Evolutionary conservation across 2,113 vertebrate genomes (phyloP).

Genomic region (Heterotilapia buettikoferi): DNA sequence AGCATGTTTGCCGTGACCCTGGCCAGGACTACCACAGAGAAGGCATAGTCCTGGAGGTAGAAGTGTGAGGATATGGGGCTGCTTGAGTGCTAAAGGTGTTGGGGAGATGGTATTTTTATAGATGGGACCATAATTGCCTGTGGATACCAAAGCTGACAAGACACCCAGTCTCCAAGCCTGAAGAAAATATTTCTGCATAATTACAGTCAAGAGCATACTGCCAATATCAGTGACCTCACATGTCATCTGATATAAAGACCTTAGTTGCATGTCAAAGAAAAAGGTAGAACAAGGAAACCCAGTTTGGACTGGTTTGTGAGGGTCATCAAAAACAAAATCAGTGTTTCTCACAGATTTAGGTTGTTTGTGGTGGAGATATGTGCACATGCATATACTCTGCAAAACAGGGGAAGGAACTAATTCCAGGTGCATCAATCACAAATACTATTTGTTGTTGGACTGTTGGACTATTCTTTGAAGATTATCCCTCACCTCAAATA

Average conservation of each 20-base stretch:
- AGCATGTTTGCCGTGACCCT: background rate
- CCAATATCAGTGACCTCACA: background rate
- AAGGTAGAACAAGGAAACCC: background rate
- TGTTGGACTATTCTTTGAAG: background rate
- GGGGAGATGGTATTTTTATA: background rate
- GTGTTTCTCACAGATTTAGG: background rate
- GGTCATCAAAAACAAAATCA: background rate
- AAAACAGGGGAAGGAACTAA: accelerated
- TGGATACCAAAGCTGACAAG: background rate
- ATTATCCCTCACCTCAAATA: background rate
- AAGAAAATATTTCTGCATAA: background rate
- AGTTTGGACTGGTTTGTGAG: background rate
- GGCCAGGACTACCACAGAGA: background rate
- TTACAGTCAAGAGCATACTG: background rate
- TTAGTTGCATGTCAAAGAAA: background rate
- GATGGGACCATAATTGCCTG: background rate
- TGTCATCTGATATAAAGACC: background rate
- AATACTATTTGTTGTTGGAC: accelerated
- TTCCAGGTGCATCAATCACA: background rate
- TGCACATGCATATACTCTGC: background rate
- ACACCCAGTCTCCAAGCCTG: background rate
- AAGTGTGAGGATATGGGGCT: background rate
- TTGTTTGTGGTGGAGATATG: background rate
- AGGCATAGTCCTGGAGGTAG: background rate
- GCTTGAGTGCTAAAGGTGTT: background rate